These are phyloP conservation scores for Formica selysi DNA, from an alignment of 1,140 invertebrate species.

Conservation along the genomic window DNA sequence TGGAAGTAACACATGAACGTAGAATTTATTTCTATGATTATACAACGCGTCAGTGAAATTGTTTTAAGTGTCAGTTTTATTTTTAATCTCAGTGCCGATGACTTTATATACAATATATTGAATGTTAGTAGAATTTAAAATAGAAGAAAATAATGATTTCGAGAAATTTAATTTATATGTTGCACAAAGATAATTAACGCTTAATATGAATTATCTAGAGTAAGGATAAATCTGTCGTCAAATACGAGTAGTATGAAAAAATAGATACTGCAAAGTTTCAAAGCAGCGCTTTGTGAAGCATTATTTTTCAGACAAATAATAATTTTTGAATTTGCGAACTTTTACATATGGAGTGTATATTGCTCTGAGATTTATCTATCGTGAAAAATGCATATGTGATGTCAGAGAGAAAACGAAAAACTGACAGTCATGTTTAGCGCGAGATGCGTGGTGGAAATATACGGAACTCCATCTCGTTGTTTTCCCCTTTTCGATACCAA, in stretches of 20 bases:
- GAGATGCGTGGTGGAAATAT: conserved; percentile 26
- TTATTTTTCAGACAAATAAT: conserved; percentile 28
- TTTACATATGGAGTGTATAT: not conserved
- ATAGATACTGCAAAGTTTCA: not conserved
- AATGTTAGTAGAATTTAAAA: conserved; percentile 3
- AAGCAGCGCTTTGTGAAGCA: conserved; percentile 19
- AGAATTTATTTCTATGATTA: conserved; percentile 13
- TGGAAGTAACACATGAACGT: not conserved
- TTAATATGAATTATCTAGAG: not conserved
- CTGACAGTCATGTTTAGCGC: conserved; percentile 43
- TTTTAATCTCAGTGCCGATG: not conserved
- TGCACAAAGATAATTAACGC: not conserved
- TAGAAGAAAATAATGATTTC: not conserved
- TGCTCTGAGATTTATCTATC: conserved; percentile 27
- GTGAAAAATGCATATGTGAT: conserved; percentile 42
- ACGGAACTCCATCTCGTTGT: conserved; percentile 32
- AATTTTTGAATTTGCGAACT: conserved; percentile 26
- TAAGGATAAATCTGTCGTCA: not conserved
- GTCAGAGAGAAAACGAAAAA: conserved; percentile 53
- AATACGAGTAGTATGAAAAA: not conserved
- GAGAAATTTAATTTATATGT: conserved; percentile 13
- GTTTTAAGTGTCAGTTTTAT: not conserved
- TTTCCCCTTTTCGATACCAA: conserved; percentile 52
- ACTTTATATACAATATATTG: not conserved
- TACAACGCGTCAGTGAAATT: not conserved